phyloP scores from a whole-genome alignment of 1,140 invertebrate species.

The Kradibia gibbosae region DNA sequence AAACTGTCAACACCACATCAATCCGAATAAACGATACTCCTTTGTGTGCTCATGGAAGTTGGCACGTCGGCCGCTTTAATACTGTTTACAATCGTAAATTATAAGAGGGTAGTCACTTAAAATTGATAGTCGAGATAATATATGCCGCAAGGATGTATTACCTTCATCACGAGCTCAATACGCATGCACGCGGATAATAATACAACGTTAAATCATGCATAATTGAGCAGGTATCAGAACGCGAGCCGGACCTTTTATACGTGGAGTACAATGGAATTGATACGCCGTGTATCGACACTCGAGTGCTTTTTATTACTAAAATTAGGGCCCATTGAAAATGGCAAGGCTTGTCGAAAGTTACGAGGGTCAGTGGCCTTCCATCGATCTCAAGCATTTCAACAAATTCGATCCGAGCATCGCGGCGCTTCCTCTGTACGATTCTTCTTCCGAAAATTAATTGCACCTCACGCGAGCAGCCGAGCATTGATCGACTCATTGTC shows the following conservation, averaged over 20 bases:
- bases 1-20: conserved; percentile 6
- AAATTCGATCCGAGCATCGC: no score
- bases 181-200: not conserved
- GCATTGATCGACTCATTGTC: not conserved
- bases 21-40: conserved; percentile 16
- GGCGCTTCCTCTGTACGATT: no score
- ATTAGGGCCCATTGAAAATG: no score
- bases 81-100: conserved; percentile 45
- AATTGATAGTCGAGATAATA: conserved; percentile 23
- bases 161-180: conserved; percentile 27
- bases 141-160: not conserved
- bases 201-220: not conserved
- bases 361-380: no score
- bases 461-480: not conserved
- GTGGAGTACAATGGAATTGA: no score
- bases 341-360: no score
- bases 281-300: no score
- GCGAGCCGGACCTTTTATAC: no score
- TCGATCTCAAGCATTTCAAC: no score
- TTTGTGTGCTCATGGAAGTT: not conserved
- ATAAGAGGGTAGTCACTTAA: conserved; percentile 25
- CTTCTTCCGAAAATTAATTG: no score
- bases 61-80: not conserved
- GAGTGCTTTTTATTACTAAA: no score
- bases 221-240: not conserved